These are phyloP conservation scores for Synergus itoensis DNA, from an alignment of 2,888 invertebrate species.

Conservation along the genomic window DNA sequence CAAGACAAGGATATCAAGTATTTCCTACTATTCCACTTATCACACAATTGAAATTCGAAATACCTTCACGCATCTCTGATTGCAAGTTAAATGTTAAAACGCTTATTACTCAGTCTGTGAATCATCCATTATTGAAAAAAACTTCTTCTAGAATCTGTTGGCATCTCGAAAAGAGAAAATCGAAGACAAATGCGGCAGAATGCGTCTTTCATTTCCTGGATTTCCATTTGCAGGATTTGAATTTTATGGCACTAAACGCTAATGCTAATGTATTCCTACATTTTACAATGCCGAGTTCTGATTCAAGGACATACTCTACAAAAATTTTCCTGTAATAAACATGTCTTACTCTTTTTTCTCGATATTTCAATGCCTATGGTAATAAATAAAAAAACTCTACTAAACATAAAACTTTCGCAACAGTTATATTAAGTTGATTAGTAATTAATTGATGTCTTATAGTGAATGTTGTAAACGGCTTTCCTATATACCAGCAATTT, in stretches of 20 bases:
- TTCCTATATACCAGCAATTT: background rate
- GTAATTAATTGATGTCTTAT: background rate
- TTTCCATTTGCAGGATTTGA: slow-evolving; percentile 17
- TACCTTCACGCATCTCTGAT: slow-evolving; percentile 20
- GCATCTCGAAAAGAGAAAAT: slow-evolving; percentile 4
- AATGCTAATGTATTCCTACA: slow-evolving; percentile 15
- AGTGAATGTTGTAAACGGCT: background rate
- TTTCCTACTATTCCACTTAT: background rate
- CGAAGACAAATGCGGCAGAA: slow-evolving; percentile 20
- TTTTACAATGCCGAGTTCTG: background rate
- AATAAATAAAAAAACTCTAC: background rate
- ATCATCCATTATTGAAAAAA: slow-evolving; percentile 7
- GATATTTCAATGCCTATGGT: background rate
- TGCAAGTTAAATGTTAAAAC: slow-evolving; percentile 5
- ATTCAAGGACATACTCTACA: slow-evolving; percentile 19
- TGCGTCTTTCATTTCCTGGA: slow-evolving; percentile 38
- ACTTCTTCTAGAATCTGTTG: background rate
- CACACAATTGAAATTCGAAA: slow-evolving; percentile 35
- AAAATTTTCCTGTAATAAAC: slow-evolving; percentile 29
- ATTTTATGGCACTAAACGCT: slow-evolving; percentile 28
- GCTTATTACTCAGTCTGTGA: slow-evolving; percentile 17
- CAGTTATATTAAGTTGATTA: background rate
- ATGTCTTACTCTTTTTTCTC: background rate
- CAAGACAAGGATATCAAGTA: slow-evolving; percentile 35
- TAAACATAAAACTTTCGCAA: background rate